These are phyloP conservation scores for Pachycephus smyrnensis DNA, from an alignment of 2,888 invertebrate species.

Conservation along the genomic window DNA sequence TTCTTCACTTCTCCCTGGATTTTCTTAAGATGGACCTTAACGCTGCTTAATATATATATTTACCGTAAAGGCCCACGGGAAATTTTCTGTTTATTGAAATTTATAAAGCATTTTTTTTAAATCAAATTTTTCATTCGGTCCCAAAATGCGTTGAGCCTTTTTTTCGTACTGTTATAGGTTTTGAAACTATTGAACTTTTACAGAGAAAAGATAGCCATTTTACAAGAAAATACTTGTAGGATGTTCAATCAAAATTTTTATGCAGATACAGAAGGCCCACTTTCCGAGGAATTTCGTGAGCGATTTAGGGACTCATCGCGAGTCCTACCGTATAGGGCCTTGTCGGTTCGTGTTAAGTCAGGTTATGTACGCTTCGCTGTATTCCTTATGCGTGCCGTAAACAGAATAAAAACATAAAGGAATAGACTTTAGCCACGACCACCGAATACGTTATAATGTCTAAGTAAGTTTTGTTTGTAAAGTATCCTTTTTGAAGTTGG, in stretches of 20 bases:
- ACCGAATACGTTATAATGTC: slow-evolving; percentile 50
- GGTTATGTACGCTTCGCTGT: slow-evolving; percentile 32
- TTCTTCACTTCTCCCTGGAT: not conserved
- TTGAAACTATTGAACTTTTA: not conserved
- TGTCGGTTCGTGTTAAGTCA: slow-evolving; percentile 14
- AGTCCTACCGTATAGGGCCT: not conserved
- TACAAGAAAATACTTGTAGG: not conserved
- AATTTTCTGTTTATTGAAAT: not conserved
- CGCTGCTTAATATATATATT: not conserved
- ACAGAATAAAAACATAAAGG: slow-evolving; percentile 21
- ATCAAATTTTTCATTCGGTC: too few species aligned
- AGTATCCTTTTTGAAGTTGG: slow-evolving; percentile 31
- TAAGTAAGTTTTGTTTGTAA: slow-evolving; percentile 53
- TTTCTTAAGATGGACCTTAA: not conserved
- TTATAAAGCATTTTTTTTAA: not conserved
- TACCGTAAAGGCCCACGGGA: too few species aligned
- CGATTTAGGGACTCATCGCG: slow-evolving; percentile 3
- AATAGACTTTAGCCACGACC: slow-evolving; percentile 27
- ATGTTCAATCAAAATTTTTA: not conserved
- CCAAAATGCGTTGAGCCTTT: not conserved
- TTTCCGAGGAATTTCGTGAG: slow-evolving; percentile 35
- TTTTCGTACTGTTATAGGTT: not conserved
- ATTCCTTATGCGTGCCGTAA: slow-evolving; percentile 35
- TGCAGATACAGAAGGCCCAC: slow-evolving; percentile 14
- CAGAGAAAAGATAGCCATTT: not conserved